Conservation (phyloP, 2,888 invertebrate species). For the Clitarchus hookeri region DNA sequence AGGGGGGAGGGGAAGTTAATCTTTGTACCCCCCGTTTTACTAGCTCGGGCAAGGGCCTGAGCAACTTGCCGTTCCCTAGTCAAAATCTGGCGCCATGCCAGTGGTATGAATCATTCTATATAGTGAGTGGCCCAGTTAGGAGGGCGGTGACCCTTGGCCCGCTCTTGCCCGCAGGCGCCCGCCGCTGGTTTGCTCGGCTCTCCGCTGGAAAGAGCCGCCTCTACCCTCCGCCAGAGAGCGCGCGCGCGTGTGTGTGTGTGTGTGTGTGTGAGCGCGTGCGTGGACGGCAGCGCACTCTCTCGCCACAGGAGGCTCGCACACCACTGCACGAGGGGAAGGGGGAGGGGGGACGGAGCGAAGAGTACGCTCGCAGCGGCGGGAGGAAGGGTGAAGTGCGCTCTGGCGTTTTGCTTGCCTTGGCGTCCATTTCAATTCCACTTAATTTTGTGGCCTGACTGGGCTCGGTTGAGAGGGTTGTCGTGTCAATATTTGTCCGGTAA, state of each 20-base stretch:
- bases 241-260: too few relatives aligned
- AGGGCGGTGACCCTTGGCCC: not conserved
- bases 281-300: not conserved
- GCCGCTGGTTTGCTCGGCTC: not conserved
- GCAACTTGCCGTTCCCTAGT: too few relatives aligned
- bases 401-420: slow-evolving; percentile 53
- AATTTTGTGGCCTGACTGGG: slow-evolving; percentile 55
- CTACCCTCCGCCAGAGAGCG: not conserved
- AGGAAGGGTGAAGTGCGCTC: slow-evolving; percentile 22
- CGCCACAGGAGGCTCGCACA: not conserved
- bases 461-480: slow-evolving; percentile 43
- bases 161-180: not conserved
- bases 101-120: too few relatives aligned
- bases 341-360: not conserved
- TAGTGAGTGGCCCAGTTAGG: too few relatives aligned
- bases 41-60: too few relatives aligned
- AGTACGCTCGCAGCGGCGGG: not conserved
- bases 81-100: too few relatives aligned
- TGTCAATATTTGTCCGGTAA: slow-evolving; percentile 55
- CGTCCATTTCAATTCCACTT: slow-evolving; percentile 59
- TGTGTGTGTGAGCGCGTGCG: not conserved
- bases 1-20: too few relatives aligned
- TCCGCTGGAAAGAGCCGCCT: slow-evolving; percentile 1
- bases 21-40: too few relatives aligned
- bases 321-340: not conserved